These are phyloP conservation scores for Xestia ashworthii DNA, from an alignment of 2,888 invertebrate species.

Conservation along the genomic window DNA sequence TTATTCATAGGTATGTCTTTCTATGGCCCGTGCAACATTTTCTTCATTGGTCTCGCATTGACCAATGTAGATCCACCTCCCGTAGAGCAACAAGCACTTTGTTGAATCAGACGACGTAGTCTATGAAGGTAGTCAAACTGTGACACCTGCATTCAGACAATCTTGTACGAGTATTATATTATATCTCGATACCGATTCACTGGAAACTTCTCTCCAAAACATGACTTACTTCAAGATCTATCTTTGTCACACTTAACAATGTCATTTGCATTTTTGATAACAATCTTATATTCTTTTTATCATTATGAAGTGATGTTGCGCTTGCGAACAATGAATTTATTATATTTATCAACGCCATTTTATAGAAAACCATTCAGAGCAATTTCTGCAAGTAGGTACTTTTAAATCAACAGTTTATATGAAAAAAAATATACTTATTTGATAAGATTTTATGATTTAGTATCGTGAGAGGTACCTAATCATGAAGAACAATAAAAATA, in stretches of 20 bases:
- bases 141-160: neutral
- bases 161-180: neutral
- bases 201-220: neutral
- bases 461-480: slow-evolving; percentile 18
- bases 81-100: neutral
- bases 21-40: neutral
- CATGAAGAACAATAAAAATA: slow-evolving; percentile 50
- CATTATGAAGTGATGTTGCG: slow-evolving; percentile 38
- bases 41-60: neutral
- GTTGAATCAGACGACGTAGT: neutral
- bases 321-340: slow-evolving; percentile 62
- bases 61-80: neutral
- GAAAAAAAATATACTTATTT: slow-evolving; percentile 39
- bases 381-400: slow-evolving; percentile 35
- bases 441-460: slow-evolving; percentile 54
- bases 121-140: neutral
- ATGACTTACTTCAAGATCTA: neutral
- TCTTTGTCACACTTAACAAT: slow-evolving; percentile 9
- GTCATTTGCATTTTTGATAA: slow-evolving; percentile 38
- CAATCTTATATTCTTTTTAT: slow-evolving; percentile 39
- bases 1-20: neutral
- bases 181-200: neutral
- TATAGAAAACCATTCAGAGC: slow-evolving; percentile 50
- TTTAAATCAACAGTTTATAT: slow-evolving; percentile 31
- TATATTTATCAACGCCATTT: slow-evolving; percentile 55